These are phyloP conservation scores for Mythimna vitellina DNA, from an alignment of 2,888 invertebrate genomes.

Conservation along the genomic window DNA sequence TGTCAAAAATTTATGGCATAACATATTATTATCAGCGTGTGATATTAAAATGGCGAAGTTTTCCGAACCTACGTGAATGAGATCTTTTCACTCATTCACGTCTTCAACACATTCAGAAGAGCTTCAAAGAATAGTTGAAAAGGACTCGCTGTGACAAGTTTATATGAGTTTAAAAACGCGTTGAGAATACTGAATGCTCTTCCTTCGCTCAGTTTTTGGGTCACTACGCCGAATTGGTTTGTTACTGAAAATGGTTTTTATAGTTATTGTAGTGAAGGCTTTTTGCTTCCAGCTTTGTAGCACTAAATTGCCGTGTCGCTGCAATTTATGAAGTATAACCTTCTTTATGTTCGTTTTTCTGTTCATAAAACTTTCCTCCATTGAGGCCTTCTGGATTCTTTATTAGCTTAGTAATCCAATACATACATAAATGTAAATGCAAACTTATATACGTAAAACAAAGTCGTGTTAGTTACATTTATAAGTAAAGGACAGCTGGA, in stretches of 20 bases:
- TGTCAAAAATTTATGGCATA: constrained; percentile 28
- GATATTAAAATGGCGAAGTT: constrained; percentile 34
- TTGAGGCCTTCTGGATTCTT: constrained; percentile 13
- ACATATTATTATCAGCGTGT: constrained; percentile 30
- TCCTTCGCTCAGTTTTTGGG: constrained; percentile 34
- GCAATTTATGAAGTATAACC: constrained; percentile 57
- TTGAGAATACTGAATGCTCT: constrained; percentile 41
- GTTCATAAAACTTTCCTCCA: constrained; percentile 43
- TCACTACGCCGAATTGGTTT: constrained; percentile 50
- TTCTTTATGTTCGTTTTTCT: constrained; percentile 40
- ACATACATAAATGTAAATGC: not conserved
- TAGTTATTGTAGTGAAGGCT: constrained; percentile 44
- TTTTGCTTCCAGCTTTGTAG: constrained; percentile 40
- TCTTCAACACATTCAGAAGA: constrained; percentile 33
- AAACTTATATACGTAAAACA: not conserved
- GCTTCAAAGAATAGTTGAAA: constrained; percentile 53
- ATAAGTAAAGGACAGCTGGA: no score
- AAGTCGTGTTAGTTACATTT: no score
- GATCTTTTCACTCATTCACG: constrained; percentile 44
- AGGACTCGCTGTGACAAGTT: constrained; percentile 53
- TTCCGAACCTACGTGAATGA: constrained; percentile 24
- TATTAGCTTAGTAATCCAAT: constrained; percentile 7
- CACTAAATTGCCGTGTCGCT: constrained; percentile 45
- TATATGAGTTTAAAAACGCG: constrained; percentile 54
- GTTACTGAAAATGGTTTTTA: constrained; percentile 42